Evolutionary conservation across 2,888 invertebrate genomes (phyloP), one percentile per base, ranked within the genome.

Genomic region (Smittia aterrima): DNA sequence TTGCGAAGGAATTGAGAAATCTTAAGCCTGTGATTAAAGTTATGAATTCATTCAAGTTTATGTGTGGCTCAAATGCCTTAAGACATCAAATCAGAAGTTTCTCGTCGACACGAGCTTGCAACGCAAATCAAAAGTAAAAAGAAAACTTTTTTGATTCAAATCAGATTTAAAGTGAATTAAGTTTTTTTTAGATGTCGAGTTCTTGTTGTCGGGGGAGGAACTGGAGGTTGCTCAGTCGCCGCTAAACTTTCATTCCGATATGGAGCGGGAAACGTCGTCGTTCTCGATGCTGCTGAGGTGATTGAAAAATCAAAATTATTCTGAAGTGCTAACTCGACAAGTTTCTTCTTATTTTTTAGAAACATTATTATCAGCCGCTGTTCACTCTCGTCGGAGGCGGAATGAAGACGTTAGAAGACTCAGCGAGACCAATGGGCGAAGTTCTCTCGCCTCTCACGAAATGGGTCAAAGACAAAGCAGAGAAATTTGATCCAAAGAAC

Each of bases 341-440:
- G 16, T 47, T n/a, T 47, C 47, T 27, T 73, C 75, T 74, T 70
- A 25, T 32, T 77, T 77, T n/a, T 6, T 78, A 92, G 92, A 85
- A 85, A 75, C 98, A 98, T 82, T 98, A 95, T 83, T 99, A 99
- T 83, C 98, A 99, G 82, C 95, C 98, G 0, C 86, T 97, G 80
- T 98, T 93, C 83, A 99, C 98, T 0, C 83, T 99, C 71, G 90
- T 98, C 64, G 98, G 97, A 0, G 96, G 92, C 1, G 98, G 97
- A 0, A 87, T 95, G 77, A 92, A 90, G 79, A 85, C 84, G 1
- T 80, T 96, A 13, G 81, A 87, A 1, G 85, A 90, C 4, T 88
- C 93, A 0, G 84, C 85, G 38, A 86, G 86, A 66, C 78, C 83
- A 0, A 94, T 89, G 86, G 81, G 81, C 76, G 81, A 86, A 66